Evolutionary conservation across 2,888 invertebrate species (phyloP), one percentile per base, ranked within the genome.

Genomic region (Pyrrhia umbra): DNA sequence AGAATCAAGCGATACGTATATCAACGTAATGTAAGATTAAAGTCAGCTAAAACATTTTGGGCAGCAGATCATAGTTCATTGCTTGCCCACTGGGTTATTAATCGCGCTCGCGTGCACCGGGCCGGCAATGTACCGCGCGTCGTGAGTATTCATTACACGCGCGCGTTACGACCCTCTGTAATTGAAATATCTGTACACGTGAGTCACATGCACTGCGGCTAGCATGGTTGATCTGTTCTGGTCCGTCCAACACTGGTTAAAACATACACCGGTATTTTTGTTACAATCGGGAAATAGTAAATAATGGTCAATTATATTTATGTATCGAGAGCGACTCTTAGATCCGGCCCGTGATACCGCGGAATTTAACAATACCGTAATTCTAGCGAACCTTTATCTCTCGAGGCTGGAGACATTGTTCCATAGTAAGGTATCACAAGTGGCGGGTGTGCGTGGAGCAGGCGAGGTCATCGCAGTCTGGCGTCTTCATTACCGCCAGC

Each of bases 171-270:
- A 60, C 63, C 52, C 42, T 8, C 23, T 20, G 39, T 75, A 69
- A 80, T 75, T 78, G 68, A 78, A 78, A 80, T 78, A 78, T 80
- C 72, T 67, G 69, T 46, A 50, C 51, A 69, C 67, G 62, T 70
- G 79, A 56, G 47, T 40, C 21, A 37, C 47, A 20, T 46, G 40
- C 21, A 15, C 20, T 55, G 56, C 9, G 30, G n/a, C 15, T 4
- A 23, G 18, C 13, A 30, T 6, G 34, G 3, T 39, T 2, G n/a
- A 25, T 21, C 8, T 20, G 8, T 20, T 20, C n/a, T n/a, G n/a
- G n/a, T n/a, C n/a, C n/a, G n/a, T n/a, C 34, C 8, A 27, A n/a
- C 18, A 47, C n/a, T n/a, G 2, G n/a, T n/a, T n/a, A n/a, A n/a
- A n/a, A n/a, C n/a, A n/a, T n/a, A n/a, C n/a, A n/a, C n/a, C n/a